Evolutionary conservation across 2,797 vertebrate genomes (phyloP).

Genomic region (Scarus forsteni): DNA sequence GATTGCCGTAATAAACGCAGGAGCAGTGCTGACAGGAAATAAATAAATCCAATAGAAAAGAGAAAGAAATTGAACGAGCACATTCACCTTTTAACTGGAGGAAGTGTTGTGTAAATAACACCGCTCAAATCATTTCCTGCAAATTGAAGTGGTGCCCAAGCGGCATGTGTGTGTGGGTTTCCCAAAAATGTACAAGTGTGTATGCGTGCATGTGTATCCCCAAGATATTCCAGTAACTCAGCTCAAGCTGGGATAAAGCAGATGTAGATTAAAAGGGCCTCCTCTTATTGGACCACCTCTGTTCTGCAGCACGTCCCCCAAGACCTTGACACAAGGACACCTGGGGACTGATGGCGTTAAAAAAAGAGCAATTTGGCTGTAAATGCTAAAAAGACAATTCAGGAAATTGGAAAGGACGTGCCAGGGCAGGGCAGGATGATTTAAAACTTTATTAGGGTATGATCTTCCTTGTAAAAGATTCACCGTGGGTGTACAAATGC

Average conservation of each 20-base stretch:
- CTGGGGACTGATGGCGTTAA: conserved; percentile 28
- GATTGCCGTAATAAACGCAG: conserved; percentile 76
- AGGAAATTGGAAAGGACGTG: conserved; percentile 27
- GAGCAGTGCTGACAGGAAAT: conserved; percentile 68
- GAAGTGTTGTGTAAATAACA: conserved; percentile 74
- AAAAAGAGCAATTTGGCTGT: conserved; percentile 32
- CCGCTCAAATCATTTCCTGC: conserved; percentile 70
- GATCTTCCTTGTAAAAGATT: conserved; percentile 25
- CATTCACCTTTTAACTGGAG: conserved; percentile 61
- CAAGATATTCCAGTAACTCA: conserved; percentile 30
- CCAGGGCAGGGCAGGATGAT: conserved; percentile 13
- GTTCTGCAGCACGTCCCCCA: conserved; percentile 19
- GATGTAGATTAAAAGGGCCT: conserved; percentile 35
- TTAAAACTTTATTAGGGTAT: conserved; percentile 38
- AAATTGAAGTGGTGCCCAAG: conserved; percentile 59
- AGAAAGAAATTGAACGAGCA: conserved; percentile 59
- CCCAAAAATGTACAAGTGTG: conserved; percentile 1
- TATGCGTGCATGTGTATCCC: neutral
- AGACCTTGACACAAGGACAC: conserved; percentile 56
- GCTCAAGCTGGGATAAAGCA: conserved; percentile 41
- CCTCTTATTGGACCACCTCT: conserved; percentile 13
- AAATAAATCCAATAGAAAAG: conserved; percentile 73
- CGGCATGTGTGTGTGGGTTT: conserved; percentile 3
- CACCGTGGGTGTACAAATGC: conserved; percentile 23
- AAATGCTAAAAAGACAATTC: conserved; percentile 47